Percentiles rank a stretch among this genome's conserved stretches.
phyloP scores from a whole-genome alignment of 2,113 vertebrate genomes.

The Coptodon rendalli region DNA sequence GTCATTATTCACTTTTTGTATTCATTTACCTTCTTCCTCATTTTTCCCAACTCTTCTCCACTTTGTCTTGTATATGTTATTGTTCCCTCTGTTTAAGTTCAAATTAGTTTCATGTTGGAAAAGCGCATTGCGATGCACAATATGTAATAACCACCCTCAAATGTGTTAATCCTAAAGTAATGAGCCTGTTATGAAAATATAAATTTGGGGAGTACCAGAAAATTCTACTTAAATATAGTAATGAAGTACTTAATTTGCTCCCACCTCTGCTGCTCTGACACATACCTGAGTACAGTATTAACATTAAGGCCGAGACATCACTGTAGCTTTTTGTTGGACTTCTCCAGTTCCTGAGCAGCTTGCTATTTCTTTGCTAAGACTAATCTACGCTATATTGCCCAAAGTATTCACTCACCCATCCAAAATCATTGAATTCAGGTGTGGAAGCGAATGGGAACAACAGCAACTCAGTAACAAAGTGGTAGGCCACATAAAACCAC shows the following conservation, averaged over 20 bases:
- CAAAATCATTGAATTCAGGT: neutral
- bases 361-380: neutral
- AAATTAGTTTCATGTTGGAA: neutral
- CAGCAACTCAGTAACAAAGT: neutral
- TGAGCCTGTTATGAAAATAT: neutral
- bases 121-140: neutral
- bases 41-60: neutral
- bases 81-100: neutral
- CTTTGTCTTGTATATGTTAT: neutral
- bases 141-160: neutral
- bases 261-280: neutral
- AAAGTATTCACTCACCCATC: neutral
- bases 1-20: neutral
- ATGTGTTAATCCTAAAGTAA: neutral
- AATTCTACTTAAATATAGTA: neutral
- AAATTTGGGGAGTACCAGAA: neutral
- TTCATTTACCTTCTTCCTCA: neutral
- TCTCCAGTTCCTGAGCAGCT: neutral
- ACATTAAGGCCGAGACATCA: neutral
- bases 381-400: neutral
- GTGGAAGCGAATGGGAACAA: neutral
- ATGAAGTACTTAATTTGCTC: neutral
- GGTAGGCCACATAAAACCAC: neutral
- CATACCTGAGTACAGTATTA: neutral
- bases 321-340: neutral